A percentile compares a stretch with the other conserved stretches of the same genome.
These are phyloP conservation scores for Clepsis dumicolana DNA, from an alignment of 2,888 invertebrate species.

Conservation along the genomic window DNA sequence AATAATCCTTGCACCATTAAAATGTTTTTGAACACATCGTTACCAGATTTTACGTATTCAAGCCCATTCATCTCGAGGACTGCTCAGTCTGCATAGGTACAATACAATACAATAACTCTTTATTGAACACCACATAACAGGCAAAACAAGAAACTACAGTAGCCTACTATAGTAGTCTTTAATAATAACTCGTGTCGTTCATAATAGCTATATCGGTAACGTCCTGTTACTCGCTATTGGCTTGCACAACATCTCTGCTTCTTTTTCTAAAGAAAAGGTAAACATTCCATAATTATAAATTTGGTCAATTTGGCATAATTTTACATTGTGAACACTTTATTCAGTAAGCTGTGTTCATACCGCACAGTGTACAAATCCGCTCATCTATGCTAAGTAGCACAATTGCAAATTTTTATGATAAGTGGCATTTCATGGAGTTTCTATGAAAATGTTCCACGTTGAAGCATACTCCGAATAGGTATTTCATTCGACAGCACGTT, in stretches of 20 bases:
- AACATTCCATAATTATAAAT: background rate
- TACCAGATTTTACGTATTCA: too few relatives aligned
- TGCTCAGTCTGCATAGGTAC: too few relatives aligned
- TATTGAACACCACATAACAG: too few relatives aligned
- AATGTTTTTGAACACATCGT: too few relatives aligned
- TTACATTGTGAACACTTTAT: background rate
- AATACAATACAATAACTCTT: too few relatives aligned
- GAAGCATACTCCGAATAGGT: background rate
- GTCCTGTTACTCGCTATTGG: background rate
- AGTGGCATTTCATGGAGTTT: background rate
- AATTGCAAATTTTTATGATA: too few relatives aligned
- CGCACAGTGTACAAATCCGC: too few relatives aligned
- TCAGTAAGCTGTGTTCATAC: too few relatives aligned
- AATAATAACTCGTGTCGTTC: background rate
- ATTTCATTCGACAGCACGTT: background rate
- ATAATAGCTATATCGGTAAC: background rate
- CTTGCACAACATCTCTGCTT: slow-evolving; percentile 9
- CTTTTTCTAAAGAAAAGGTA: slow-evolving; percentile 14
- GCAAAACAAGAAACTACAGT: too few relatives aligned
- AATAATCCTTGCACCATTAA: too few relatives aligned
- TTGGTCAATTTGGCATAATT: background rate
- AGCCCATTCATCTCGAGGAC: too few relatives aligned
- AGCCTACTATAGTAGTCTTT: background rate
- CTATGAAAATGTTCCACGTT: background rate
- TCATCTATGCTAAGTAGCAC: too few relatives aligned